These are phyloP conservation scores for Drosophila algonquin DNA, from an alignment of 2,888 invertebrate genomes.

Conservation along the genomic window DNA sequence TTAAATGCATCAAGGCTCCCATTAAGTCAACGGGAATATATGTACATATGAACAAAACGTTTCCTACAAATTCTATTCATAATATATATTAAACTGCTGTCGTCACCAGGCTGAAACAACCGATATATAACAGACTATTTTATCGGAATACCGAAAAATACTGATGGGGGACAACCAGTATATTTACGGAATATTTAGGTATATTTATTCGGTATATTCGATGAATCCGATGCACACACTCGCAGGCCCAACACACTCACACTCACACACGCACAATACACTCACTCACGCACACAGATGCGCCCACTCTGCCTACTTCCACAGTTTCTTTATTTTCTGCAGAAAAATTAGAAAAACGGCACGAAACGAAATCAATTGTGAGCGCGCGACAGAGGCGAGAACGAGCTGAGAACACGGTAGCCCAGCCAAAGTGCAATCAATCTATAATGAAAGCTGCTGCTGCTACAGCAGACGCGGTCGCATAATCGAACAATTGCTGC, in stretches of 20 bases:
- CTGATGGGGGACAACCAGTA: no score
- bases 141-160: neutral
- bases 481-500: slow-evolving; percentile 52
- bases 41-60: neutral
- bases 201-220: no score
- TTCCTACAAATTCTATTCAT: neutral
- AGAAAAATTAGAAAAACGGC: slow-evolving; percentile 47
- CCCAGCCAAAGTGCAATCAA: slow-evolving; percentile 47
- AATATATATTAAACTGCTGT: neutral
- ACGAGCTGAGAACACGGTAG: slow-evolving; percentile 25
- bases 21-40: neutral
- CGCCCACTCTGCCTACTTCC: slow-evolving; percentile 54
- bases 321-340: slow-evolving; percentile 72
- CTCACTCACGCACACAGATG: neutral
- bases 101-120: neutral
- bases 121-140: neutral
- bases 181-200: no score
- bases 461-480: slow-evolving; percentile 33
- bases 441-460: slow-evolving; percentile 54
- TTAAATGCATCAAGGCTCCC: neutral
- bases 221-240: neutral
- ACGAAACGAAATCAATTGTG: slow-evolving; percentile 58
- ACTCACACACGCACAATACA: slow-evolving; percentile 1
- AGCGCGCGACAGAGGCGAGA: slow-evolving; percentile 30
- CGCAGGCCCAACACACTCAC: slow-evolving; percentile 13